Percentiles rank a stretch among this genome's conserved stretches.
Evolutionary conservation across 92 coral and sea anemone genomes (phyloP).

Genomic region (Pocillopora grandis): DNA sequence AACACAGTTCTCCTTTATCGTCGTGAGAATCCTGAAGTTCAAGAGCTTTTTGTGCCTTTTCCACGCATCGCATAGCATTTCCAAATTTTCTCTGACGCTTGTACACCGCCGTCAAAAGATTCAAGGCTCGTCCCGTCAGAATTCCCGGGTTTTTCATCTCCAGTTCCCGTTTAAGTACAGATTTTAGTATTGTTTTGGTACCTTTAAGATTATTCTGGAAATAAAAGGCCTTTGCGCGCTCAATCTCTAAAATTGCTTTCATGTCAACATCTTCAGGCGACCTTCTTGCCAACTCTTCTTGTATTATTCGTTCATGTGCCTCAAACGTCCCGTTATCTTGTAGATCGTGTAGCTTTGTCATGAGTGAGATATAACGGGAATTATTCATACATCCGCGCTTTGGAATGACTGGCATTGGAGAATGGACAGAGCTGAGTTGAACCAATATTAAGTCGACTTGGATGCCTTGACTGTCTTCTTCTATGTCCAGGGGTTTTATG

Average conservation of each 20-base stretch:
- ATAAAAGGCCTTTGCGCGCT: slow-evolving; percentile 14
- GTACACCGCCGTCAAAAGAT: slow-evolving; percentile 1
- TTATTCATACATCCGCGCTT: background rate
- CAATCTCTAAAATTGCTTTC: slow-evolving; percentile 5
- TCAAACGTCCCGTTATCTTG: background rate
- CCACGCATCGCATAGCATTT: background rate
- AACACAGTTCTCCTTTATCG: slow-evolving; percentile 4
- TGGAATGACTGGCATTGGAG: slow-evolving; percentile 13
- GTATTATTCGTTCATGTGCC: background rate
- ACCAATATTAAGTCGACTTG: background rate
- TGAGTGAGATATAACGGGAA: background rate
- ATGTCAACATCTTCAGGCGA: background rate
- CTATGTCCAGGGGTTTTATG: background rate
- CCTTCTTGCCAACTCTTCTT: background rate
- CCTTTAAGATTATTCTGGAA: background rate
- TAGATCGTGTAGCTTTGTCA: background rate
- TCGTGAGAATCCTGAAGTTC: background rate
- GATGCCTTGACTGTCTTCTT: background rate
- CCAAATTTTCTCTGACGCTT: slow-evolving; percentile 10
- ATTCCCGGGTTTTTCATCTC: slow-evolving; percentile 2
- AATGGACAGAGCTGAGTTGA: background rate
- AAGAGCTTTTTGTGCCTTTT: background rate
- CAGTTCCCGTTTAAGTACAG: background rate
- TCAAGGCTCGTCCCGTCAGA: slow-evolving; percentile 10
- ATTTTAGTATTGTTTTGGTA: background rate